Percentiles rank a stretch among this genome's conserved stretches.
Evolutionary conservation across 2,113 vertebrate species (phyloP).

Genomic region (Vireo altiloquus): DNA sequence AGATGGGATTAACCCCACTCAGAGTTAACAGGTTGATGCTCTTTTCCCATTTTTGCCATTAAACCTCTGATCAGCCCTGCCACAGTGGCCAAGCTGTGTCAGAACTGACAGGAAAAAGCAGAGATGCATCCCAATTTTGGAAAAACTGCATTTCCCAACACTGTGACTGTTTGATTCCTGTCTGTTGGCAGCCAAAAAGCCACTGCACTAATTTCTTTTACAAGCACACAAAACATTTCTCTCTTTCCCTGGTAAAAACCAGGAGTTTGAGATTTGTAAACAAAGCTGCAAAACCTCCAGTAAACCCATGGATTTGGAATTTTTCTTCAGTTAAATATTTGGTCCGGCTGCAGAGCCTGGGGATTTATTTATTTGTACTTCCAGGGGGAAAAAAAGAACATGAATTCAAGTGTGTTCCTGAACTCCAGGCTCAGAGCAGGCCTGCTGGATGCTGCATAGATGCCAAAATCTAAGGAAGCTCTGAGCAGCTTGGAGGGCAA

Average conservation of each 20-base stretch:
- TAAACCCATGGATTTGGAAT: not conserved
- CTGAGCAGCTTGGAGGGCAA: not conserved
- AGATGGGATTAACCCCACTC: not conserved
- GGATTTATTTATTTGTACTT: conserved; percentile 33
- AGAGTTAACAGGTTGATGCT: not conserved
- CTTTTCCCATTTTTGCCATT: not conserved
- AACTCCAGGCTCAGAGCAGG: not conserved
- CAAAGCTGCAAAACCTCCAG: not conserved
- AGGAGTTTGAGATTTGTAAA: not conserved
- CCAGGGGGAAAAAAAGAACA: not conserved
- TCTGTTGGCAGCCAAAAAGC: not conserved
- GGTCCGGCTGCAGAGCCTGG: not conserved
- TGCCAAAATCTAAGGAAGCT: not conserved
- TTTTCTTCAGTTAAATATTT: not conserved
- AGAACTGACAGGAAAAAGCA: not conserved
- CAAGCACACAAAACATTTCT: not conserved
- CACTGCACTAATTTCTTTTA: not conserved
- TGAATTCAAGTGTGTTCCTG: not conserved
- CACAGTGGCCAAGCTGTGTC: not conserved
- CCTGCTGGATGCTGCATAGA: not conserved
- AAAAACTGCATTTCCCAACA: not conserved
- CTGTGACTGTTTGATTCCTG: not conserved
- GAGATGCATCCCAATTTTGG: not conserved
- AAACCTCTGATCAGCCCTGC: not conserved
- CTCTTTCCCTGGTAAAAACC: not conserved